Conservation (phyloP, 2,888 invertebrate genomes). For the Chrysotoxum bicinctum region DNA sequence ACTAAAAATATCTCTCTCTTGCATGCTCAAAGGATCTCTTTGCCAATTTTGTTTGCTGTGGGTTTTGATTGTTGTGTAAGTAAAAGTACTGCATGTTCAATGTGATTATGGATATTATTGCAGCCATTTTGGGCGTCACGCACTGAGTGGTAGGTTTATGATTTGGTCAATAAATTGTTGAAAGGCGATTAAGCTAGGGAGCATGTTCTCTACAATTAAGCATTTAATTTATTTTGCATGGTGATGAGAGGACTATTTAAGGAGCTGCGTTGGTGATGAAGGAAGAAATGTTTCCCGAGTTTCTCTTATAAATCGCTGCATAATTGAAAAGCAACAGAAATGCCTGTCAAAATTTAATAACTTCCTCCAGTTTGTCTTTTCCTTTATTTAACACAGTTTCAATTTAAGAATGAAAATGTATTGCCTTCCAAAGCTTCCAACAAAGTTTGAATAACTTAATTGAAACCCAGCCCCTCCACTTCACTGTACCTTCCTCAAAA, state of each 20-base stretch:
- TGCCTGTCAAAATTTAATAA: no score
- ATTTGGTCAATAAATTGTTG: conserved; percentile 41
- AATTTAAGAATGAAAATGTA: no score
- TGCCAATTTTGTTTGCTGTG: not conserved
- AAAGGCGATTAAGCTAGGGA: conserved; percentile 45
- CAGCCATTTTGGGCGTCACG: conserved; percentile 10
- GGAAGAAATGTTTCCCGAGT: no score
- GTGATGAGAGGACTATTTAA: not conserved
- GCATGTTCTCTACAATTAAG: not conserved
- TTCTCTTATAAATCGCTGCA: no score
- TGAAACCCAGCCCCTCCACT: not conserved
- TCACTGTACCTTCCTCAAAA: not conserved
- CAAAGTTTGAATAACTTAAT: not conserved
- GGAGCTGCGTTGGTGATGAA: not conserved
- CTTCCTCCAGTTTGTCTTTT: no score
- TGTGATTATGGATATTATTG: conserved; percentile 31
- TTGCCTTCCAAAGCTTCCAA: not conserved
- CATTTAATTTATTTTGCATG: not conserved
- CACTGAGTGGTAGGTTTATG: not conserved
- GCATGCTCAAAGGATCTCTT: not conserved
- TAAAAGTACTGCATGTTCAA: not conserved
- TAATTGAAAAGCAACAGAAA: no score
- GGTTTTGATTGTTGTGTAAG: not conserved
- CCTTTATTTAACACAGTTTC: no score
- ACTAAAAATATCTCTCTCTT: conserved; percentile 12